Base-by-base conservation (phyloP, 2,113 vertebrate species). In the Pionites leucogaster region DNA sequence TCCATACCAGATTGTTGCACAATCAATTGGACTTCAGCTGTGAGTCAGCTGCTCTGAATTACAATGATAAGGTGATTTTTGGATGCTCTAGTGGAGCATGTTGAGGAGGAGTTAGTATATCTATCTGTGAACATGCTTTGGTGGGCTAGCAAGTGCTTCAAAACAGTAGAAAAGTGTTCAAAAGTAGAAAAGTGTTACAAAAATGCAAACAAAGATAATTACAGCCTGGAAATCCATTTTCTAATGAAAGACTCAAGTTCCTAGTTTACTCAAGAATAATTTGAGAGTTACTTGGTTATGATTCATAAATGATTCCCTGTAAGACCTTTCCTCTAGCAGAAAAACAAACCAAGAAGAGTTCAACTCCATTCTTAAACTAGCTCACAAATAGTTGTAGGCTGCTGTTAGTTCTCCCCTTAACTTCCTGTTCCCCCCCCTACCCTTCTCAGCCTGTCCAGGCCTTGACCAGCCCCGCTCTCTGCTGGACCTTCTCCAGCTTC, bases 161-260 rank as follows among this genome's bases (percentile, higher is more conserved):
- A 55, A 74, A n/a, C 20, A 33, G 49, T n/a, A n/a, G n/a, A n/a
- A n/a, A n/a, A n/a, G 27, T 50, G 44, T 46, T 68, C 17, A n/a
- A 63, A 88, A 76, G 33, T 14, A 71, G 23, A 28, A 37, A 78
- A 23, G 7, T 23, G n/a, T 71, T 71, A 63, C 18, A 57, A 68
- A 90, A 90, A 27, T 53, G 23, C 22, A 69, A 78, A 53, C 11
- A 69, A 70, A 62, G 44, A 22, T 52, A 57, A 79, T 67, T 18
- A 46, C 3, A 50, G n/a, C 3, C 6, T 29, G 57, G 17, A 69
- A 83, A 68, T 49, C 28, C 31, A 49, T 64, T 76, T 75, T 60
- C 27, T 55, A 60, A 50, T 0, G 0, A 68, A 86, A 91, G 47
- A 29, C 20, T 42, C 10, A 0, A 0, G 11, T 33, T 69, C 28